Conservation (phyloP, 2,797 vertebrate genomes). For the Rhinatrema bivittatum region DNA sequence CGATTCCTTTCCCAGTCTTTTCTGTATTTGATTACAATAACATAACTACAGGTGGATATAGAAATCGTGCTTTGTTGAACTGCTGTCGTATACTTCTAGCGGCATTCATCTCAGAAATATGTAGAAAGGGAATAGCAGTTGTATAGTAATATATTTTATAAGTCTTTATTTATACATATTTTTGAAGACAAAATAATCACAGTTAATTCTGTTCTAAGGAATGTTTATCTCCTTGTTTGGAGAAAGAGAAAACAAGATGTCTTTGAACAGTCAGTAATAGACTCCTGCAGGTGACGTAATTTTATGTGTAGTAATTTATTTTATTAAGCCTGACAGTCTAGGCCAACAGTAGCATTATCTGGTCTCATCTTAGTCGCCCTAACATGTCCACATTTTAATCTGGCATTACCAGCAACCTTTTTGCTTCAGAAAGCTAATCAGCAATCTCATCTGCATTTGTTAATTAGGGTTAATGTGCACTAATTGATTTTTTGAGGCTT, state of each 20-base stretch:
- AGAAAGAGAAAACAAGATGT: too few relatives aligned
- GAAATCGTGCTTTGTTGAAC: too few relatives aligned
- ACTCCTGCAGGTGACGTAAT: constrained; percentile 42
- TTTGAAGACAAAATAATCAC: background rate
- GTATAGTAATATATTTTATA: too few relatives aligned
- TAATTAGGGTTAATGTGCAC: constrained; percentile 72
- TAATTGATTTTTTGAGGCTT: constrained; percentile 84
- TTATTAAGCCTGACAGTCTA: constrained; percentile 60
- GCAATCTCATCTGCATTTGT: constrained; percentile 67
- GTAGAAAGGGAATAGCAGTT: too few relatives aligned
- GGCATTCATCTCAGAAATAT: too few relatives aligned
- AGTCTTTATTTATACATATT: too few relatives aligned
- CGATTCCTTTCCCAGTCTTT: too few relatives aligned
- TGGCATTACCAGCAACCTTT: constrained; percentile 49
- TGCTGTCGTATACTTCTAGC: too few relatives aligned
- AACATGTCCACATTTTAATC: constrained; percentile 57
- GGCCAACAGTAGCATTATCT: constrained; percentile 48
- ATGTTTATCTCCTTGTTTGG: too few relatives aligned
- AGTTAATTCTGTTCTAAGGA: background rate
- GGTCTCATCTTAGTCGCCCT: constrained; percentile 65
- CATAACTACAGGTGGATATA: too few relatives aligned
- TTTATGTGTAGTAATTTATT: constrained; percentile 42
- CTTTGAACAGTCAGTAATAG: too few relatives aligned
- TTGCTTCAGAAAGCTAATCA: constrained; percentile 59
- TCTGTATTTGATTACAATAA: too few relatives aligned